Percentiles rank a stretch among this genome's conserved stretches.
phyloP scores from a whole-genome alignment of 92 coral and sea anemone genomes.

The Nematostella vectensis region DNA sequence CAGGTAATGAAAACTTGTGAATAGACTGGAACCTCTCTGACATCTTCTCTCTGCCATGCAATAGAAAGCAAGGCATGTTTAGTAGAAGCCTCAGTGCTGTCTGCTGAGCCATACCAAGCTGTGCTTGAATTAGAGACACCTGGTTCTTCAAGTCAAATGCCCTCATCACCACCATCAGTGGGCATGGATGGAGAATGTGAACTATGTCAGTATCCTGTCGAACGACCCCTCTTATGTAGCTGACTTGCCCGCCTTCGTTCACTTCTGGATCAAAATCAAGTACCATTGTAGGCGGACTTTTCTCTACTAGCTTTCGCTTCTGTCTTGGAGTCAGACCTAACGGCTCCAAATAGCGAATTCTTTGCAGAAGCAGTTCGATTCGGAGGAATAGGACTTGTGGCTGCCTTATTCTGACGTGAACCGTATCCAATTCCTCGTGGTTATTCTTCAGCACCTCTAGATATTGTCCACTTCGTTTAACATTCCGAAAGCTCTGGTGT shows the following conservation, averaged over 20 bases:
- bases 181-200: conserved; percentile 59
- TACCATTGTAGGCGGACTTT: conserved; percentile 56
- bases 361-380: conserved; percentile 57
- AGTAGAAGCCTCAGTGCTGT: conserved; percentile 52
- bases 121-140: conserved; percentile 45
- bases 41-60: conserved; percentile 25
- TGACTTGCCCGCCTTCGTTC: conserved; percentile 24
- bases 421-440: conserved; percentile 57
- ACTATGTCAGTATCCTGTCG: conserved; percentile 24
- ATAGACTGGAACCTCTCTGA: conserved; percentile 43
- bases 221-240: conserved; percentile 56
- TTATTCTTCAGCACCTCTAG: conserved; percentile 50
- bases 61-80: conserved; percentile 49
- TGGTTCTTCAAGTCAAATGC: conserved; percentile 35
- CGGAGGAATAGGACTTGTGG: conserved; percentile 62
- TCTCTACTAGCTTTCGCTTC: conserved; percentile 59
- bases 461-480: conserved; percentile 9
- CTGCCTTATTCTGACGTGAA: conserved; percentile 52
- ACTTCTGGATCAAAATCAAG: conserved; percentile 35
- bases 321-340: conserved; percentile 52
- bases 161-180: conserved; percentile 41
- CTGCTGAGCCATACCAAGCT: conserved; percentile 69
- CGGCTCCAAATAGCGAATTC: conserved; percentile 54
- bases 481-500: conserved; percentile 35
- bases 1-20: conserved; percentile 51